Conservation (phyloP, 1,140 invertebrate species). For the Philotrypesis tridentata region DNA sequence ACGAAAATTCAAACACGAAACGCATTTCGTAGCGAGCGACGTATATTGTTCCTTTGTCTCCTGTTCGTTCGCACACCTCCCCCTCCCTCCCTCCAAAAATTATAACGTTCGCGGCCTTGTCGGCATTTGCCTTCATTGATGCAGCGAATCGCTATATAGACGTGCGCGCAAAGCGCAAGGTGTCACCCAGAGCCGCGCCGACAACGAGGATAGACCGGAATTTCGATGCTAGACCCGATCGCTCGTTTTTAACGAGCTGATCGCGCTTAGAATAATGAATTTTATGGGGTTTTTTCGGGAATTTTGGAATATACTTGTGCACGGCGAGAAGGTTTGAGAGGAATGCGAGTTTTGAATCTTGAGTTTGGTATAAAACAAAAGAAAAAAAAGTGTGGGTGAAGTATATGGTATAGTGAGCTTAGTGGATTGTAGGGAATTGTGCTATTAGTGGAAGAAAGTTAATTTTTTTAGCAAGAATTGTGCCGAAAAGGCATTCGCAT, state of each 20-base stretch:
- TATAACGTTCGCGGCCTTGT: conserved; percentile 18
- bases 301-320: no score
- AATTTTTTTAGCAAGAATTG: no score
- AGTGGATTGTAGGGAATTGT: no score
- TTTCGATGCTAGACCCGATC: neutral
- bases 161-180: no score
- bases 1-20: neutral
- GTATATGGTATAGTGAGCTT: no score
- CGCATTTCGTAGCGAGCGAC: no score
- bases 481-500: no score
- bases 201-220: neutral
- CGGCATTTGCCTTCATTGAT: conserved; percentile 9
- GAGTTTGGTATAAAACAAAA: no score
- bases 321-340: no score
- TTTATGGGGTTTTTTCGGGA: neutral
- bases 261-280: neutral
- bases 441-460: no score
- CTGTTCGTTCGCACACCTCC: neutral
- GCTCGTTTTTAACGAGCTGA: neutral
- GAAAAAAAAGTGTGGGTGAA: no score
- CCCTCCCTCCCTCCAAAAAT: neutral
- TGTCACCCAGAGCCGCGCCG: neutral
- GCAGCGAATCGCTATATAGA: neutral
- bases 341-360: neutral
- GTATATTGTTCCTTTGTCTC: neutral